These are phyloP conservation scores for Mirounga angustirostris DNA, from an alignment of 2,113 vertebrate genomes.

Conservation along the genomic window DNA sequence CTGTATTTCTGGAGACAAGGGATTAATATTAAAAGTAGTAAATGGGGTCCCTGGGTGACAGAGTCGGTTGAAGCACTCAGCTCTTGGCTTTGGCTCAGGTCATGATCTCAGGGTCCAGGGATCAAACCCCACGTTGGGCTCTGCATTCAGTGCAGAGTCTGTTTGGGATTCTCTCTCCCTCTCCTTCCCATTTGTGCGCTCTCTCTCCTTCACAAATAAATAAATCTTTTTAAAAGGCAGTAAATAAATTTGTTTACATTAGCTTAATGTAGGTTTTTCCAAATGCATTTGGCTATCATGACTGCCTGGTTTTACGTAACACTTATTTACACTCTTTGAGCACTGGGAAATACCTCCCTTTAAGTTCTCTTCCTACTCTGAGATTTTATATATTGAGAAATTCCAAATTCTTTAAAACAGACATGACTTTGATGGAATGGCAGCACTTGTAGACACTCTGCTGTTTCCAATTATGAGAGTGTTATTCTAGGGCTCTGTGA, in stretches of 20 bases:
- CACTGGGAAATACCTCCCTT: neutral
- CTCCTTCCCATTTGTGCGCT: neutral
- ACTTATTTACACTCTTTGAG: neutral
- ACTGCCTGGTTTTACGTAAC: neutral
- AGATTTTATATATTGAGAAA: neutral
- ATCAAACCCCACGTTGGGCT: neutral
- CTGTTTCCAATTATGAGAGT: neutral
- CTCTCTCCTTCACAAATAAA: neutral
- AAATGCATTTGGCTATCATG: neutral
- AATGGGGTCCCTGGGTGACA: neutral
- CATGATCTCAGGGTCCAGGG: neutral
- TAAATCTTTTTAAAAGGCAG: neutral
- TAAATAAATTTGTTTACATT: conserved; percentile 19
- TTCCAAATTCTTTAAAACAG: neutral
- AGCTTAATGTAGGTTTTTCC: neutral
- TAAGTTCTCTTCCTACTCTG: neutral
- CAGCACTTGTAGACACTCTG: too few species aligned
- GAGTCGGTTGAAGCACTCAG: neutral
- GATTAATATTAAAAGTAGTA: neutral
- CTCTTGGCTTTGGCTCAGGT: neutral
- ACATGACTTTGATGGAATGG: neutral
- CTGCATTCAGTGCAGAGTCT: neutral
- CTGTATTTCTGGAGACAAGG: neutral
- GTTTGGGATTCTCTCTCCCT: neutral
- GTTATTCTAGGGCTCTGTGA: neutral